Conservation (phyloP, 1,140 invertebrate species). For the Anoplolepis gracilipes region DNA sequence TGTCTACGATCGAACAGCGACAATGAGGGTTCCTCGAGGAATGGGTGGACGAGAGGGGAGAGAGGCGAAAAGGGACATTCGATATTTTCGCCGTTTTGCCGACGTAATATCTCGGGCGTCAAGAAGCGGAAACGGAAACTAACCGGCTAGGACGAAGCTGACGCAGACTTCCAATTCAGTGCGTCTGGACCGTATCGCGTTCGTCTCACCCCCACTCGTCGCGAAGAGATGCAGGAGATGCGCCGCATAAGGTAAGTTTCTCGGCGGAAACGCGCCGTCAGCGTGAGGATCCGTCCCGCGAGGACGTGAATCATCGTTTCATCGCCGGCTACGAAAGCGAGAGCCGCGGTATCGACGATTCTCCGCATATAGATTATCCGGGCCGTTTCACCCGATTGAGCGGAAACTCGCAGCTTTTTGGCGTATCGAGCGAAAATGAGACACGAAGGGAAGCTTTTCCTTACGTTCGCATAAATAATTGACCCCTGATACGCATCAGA, state of each 20-base stretch:
- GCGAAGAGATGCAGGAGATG: background rate
- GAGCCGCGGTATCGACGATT: constrained; percentile 26
- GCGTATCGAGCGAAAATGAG: background rate
- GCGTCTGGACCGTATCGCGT: constrained; percentile 19
- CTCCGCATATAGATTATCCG: constrained; percentile 17
- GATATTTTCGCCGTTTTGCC: constrained; percentile 33
- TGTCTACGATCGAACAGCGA: background rate
- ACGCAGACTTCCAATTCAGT: constrained; percentile 62
- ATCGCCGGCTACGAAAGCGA: constrained; percentile 33
- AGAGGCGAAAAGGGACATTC: background rate
- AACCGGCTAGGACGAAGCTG: constrained; percentile 62
- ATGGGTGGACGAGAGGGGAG: no score
- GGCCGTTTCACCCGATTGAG: constrained; percentile 2
- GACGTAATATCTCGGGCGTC: constrained; percentile 41
- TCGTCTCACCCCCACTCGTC: background rate
- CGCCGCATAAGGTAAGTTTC: constrained; percentile 61
- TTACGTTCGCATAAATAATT: background rate
- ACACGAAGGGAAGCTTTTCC: background rate
- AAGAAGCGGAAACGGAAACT: constrained; percentile 26
- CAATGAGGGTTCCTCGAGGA: no score
- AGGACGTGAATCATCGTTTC: constrained; percentile 55
- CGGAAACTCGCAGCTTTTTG: constrained; percentile 24
- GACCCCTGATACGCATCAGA: no score
- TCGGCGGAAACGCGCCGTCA: constrained; percentile 48
- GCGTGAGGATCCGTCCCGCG: constrained; percentile 37